Conservation (phyloP, 1,140 invertebrate species). For the Magallana ariakensis region DNA sequence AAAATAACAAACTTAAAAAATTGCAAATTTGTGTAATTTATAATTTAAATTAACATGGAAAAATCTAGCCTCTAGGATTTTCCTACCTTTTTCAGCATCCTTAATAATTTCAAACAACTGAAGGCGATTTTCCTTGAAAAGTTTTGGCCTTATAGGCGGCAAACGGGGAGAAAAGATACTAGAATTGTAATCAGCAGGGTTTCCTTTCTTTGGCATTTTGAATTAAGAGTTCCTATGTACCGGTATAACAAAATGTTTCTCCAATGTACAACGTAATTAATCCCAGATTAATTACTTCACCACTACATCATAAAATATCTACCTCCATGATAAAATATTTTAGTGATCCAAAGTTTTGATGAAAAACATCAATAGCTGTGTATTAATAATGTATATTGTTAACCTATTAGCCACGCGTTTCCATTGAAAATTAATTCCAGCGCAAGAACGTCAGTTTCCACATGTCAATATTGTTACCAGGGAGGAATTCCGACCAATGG, state of each 20-base stretch:
- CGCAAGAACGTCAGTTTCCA: constrained; percentile 7
- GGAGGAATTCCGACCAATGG: constrained; percentile 21
- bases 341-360: background rate
- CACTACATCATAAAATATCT: constrained; percentile 45
- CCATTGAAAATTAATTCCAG: constrained; percentile 15
- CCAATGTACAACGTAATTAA: background rate
- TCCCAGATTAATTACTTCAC: background rate
- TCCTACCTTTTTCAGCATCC: constrained; percentile 60
- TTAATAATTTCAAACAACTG: constrained; percentile 64
- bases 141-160: constrained; percentile 60
- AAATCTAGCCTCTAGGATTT: background rate
- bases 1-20: background rate
- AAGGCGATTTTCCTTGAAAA: constrained; percentile 66
- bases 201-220: constrained; percentile 70
- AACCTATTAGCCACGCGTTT: constrained; percentile 15
- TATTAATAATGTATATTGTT: constrained; percentile 9
- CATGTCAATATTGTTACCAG: constrained; percentile 38
- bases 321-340: background rate
- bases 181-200: constrained; percentile 57
- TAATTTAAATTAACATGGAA: background rate
- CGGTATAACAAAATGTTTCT: background rate
- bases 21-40: background rate
- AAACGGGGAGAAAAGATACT: constrained; percentile 64
- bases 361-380: constrained; percentile 17
- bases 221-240: background rate